phyloP scores from a whole-genome alignment of 2,113 vertebrate genomes.

The Onychostoma macrolepis region DNA sequence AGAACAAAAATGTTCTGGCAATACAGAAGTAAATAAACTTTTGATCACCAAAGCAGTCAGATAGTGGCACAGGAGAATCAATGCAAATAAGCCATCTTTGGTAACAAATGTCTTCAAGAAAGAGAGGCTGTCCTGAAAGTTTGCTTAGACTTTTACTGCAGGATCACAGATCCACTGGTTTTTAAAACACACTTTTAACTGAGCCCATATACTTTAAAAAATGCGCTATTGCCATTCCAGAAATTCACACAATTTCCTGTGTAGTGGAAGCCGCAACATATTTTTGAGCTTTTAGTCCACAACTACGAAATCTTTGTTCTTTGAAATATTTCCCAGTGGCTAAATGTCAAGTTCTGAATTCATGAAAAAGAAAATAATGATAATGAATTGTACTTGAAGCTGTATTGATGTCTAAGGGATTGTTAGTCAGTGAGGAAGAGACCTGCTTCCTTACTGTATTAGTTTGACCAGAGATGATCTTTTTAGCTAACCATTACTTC shows the following conservation, averaged over 20 bases:
- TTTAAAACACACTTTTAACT: background rate
- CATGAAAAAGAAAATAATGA: background rate
- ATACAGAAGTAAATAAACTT: slow-evolving; percentile 18
- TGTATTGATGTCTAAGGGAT: background rate
- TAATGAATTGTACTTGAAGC: background rate
- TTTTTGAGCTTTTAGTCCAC: background rate
- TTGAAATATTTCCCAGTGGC: background rate
- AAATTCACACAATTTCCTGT: background rate
- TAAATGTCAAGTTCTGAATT: background rate
- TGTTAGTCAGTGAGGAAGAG: background rate
- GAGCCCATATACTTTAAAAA: background rate
- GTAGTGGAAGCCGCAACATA: background rate
- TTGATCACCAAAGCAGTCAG: background rate
- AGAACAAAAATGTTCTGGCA: background rate
- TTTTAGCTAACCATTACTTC: background rate
- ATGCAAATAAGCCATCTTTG: background rate
- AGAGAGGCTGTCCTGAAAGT: background rate
- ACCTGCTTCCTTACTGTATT: background rate
- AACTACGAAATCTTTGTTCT: background rate
- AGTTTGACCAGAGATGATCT: background rate
- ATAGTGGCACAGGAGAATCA: background rate
- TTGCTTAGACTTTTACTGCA: background rate
- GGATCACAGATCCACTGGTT: background rate
- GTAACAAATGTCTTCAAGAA: background rate
- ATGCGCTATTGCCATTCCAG: background rate